Evolutionary conservation across 2,113 vertebrate genomes (phyloP).

Genomic region (Aldabrachelys gigantea): DNA sequence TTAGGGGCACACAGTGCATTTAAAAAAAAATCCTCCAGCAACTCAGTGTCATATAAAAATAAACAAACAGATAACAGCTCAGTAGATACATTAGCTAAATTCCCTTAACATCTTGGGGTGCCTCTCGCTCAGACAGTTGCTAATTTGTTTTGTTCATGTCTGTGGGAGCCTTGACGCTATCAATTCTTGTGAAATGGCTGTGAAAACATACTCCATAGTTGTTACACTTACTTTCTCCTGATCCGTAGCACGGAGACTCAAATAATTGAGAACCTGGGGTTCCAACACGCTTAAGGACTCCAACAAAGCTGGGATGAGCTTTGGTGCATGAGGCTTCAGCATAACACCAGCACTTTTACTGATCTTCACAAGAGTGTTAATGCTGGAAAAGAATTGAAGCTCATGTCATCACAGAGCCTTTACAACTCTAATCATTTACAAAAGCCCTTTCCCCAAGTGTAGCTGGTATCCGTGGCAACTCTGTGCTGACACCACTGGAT

Average conservation of each 20-base stretch:
- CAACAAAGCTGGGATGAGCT: slow-evolving; percentile 92
- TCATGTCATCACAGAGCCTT: not conserved
- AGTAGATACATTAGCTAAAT: not conserved
- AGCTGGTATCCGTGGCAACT: not conserved
- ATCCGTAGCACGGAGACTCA: slow-evolving; percentile 95
- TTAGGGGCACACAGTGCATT: not conserved
- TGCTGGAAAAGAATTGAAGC: slow-evolving; percentile 76
- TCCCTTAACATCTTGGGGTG: not conserved
- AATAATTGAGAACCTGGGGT: slow-evolving; percentile 96
- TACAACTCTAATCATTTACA: not conserved
- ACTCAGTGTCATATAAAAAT: not conserved
- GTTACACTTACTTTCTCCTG: slow-evolving; percentile 92
- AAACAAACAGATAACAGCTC: not conserved
- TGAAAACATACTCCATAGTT: not conserved
- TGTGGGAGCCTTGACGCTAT: not conserved
- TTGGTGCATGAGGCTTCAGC: slow-evolving; percentile 93
- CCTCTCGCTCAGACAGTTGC: not conserved
- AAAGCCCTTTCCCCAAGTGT: not conserved
- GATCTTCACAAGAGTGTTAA: slow-evolving; percentile 98
- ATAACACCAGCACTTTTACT: slow-evolving; percentile 94
- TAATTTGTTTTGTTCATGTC: not conserved
- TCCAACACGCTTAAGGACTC: slow-evolving; percentile 95
- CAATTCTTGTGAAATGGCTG: not conserved
- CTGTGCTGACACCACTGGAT: not conserved
- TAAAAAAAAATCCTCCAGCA: not conserved